Evolutionary conservation across 2,797 vertebrate species (phyloP).

Genomic region (Heterohyrax brucei): DNA sequence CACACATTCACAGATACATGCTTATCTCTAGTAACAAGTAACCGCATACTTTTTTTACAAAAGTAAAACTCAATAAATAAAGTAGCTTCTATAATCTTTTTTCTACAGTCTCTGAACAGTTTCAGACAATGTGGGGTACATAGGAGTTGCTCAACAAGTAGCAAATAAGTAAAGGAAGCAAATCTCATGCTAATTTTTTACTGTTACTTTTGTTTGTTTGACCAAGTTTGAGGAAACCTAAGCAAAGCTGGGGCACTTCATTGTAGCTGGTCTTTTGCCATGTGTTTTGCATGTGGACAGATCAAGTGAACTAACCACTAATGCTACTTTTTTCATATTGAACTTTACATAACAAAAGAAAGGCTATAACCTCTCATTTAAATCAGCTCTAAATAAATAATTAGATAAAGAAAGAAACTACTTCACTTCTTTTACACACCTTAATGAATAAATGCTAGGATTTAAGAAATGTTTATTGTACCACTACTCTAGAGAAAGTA

Average conservation of each 20-base stretch:
- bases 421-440: not conserved
- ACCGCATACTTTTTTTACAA: not conserved
- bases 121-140: conserved; percentile 7
- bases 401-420: not conserved
- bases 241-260: not conserved
- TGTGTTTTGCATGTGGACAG: not conserved
- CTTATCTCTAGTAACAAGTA: not conserved
- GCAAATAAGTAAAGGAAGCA: not conserved
- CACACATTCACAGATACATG: not conserved
- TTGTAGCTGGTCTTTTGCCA: conserved; percentile 3
- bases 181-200: not conserved
- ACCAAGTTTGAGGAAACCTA: conserved; percentile 32
- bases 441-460: not conserved
- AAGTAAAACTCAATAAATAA: conserved; percentile 7
- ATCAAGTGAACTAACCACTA: not conserved
- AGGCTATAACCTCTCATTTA: not conserved
- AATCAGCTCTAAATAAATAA: not conserved
- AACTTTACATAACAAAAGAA: conserved; percentile 12
- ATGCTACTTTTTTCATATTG: not conserved
- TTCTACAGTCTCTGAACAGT: not conserved
- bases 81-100: conserved; percentile 11
- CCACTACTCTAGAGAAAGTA: not conserved
- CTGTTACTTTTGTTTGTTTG: not conserved
- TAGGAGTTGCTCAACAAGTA: conserved; percentile 13
- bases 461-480: not conserved